These are phyloP conservation scores for Tipula lateralis DNA, from an alignment of 2,888 invertebrate species.

Conservation along the genomic window DNA sequence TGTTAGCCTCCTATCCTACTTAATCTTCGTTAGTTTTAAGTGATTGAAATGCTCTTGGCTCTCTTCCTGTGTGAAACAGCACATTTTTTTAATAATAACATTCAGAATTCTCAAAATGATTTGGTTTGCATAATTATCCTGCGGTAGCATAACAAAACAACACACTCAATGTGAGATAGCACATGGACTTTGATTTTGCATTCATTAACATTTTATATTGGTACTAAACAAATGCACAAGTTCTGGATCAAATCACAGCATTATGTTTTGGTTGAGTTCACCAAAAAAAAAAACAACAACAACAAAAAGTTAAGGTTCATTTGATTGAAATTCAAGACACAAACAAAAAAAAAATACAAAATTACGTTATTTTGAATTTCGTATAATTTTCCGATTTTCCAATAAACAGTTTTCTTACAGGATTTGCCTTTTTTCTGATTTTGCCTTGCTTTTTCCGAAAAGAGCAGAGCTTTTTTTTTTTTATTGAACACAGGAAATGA, in stretches of 20 bases:
- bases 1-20: no score
- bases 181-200: neutral
- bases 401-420: constrained; percentile 7
- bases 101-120: no score
- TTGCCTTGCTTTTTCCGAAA: neutral
- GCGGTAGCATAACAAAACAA: no score
- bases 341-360: neutral
- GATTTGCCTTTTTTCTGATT: neutral
- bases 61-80: no score
- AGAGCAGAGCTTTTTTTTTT: neutral
- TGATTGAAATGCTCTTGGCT: no score
- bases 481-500: neutral
- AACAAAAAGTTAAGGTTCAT: neutral
- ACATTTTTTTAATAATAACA: no score
- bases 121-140: no score
- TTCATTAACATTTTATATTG: neutral
- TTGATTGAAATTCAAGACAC: neutral
- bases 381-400: constrained; percentile 19
- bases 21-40: no score
- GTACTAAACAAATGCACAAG: neutral
- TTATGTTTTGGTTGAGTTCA: neutral
- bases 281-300: neutral
- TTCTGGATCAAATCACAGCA: neutral
- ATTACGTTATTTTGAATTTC: constrained; percentile 1
- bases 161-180: no score